A percentile compares a stretch with the other conserved stretches of the same genome.
Conservation (phyloP, 1,140 invertebrate genomes). For the Tribolium castaneum region DNA sequence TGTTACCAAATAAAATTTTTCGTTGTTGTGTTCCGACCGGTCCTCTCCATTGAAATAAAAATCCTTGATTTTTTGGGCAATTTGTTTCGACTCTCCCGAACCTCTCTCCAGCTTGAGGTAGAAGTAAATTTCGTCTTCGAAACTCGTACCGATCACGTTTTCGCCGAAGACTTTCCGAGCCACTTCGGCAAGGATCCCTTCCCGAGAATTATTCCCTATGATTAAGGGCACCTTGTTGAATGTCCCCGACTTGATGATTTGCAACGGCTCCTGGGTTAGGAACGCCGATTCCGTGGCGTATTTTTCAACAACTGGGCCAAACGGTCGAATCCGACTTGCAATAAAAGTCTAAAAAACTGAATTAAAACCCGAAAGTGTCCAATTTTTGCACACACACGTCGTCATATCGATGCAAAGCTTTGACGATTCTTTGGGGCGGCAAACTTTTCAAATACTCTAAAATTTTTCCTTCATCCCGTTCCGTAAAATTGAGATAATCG, state of each 20-base stretch:
- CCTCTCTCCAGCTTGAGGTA: constrained; percentile 59
- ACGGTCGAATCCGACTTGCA: background rate
- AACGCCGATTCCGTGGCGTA: constrained; percentile 46
- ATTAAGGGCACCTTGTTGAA: constrained; percentile 58
- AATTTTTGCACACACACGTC: constrained; percentile 57
- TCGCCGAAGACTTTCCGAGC: background rate
- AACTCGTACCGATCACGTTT: background rate
- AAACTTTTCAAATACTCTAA: constrained; percentile 48
- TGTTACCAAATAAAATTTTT: constrained; percentile 47
- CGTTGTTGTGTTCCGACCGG: constrained; percentile 57
- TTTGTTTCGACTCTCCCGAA: constrained; percentile 61
- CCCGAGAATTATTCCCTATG: constrained; percentile 55
- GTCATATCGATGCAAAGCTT: constrained; percentile 57
- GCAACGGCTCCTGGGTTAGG: constrained; percentile 52
- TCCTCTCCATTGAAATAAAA: constrained; percentile 35
- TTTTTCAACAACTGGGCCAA: constrained; percentile 44
- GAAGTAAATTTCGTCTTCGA: constrained; percentile 14
- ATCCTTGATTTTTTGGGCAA: constrained; percentile 58
- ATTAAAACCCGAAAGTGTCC: background rate
- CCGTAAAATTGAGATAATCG: constrained; percentile 6
- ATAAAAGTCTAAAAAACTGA: background rate
- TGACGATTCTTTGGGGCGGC: constrained; percentile 60
- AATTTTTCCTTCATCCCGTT: constrained; percentile 45
- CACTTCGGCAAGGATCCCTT: constrained; percentile 56
- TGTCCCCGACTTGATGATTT: constrained; percentile 55